Conservation (phyloP, 1,140 invertebrate species). For the Drosophila suzukii region DNA sequence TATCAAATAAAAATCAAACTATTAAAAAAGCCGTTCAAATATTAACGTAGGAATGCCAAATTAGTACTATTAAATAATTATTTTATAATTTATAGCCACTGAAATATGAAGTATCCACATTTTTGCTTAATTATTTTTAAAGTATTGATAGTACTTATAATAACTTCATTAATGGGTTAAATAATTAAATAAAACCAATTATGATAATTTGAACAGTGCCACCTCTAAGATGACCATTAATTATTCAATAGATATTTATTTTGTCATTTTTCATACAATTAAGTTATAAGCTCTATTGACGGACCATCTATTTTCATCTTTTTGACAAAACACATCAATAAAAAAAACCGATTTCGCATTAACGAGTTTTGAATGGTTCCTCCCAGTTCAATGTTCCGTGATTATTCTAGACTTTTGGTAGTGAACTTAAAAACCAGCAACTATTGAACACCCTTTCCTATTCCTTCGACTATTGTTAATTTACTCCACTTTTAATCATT, state of each 20-base stretch:
- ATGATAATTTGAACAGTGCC: neutral
- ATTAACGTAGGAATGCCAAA: neutral
- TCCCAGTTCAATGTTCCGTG: slow-evolving; percentile 38
- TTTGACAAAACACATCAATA: slow-evolving; percentile 33
- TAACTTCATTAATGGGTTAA: neutral
- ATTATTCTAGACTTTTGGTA: neutral
- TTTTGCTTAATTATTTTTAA: neutral
- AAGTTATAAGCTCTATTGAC: slow-evolving; percentile 14
- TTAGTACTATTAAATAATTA: neutral
- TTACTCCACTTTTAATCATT: neutral
- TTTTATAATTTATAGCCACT: neutral
- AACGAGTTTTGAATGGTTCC: slow-evolving; percentile 11
- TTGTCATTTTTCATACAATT: slow-evolving; percentile 21
- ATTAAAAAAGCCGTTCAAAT: neutral
- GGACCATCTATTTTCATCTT: slow-evolving; percentile 1
- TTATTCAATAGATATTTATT: neutral
- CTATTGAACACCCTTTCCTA: neutral
- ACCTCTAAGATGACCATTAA: neutral
- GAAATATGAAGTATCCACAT: neutral
- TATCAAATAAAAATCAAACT: neutral
- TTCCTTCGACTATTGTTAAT: neutral
- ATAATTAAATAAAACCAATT: neutral
- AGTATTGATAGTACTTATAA: no score
- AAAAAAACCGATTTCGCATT: slow-evolving; percentile 9
- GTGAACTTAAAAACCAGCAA: no score